These are phyloP conservation scores for Caenorhabditis inopinata DNA, from an alignment of 1,140 invertebrate species.

Conservation along the genomic window DNA sequence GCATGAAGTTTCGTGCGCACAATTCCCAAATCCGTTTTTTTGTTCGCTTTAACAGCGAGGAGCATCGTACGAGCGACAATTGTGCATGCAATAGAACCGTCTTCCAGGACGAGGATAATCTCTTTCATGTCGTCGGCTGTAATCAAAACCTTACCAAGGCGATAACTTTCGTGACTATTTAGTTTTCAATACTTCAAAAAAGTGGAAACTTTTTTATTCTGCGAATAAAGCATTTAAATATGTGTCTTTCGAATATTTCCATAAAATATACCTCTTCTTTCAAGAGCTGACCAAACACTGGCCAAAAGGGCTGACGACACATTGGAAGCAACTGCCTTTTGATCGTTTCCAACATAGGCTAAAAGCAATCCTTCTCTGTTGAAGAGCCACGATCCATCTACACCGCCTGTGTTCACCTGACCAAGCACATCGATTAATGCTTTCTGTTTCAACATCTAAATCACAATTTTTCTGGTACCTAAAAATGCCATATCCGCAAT, in stretches of 20 bases:
- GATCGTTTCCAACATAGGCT: conserved; percentile 21
- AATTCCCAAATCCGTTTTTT: conserved; percentile 20
- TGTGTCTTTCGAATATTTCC: too few relatives aligned
- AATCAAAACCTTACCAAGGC: not conserved
- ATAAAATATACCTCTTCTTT: conserved; percentile 44
- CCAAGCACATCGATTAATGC: conserved; percentile 45
- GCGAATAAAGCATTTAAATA: too few relatives aligned
- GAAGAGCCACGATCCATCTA: conserved; percentile 50
- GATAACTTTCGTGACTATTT: not conserved
- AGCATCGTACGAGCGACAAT: conserved; percentile 27
- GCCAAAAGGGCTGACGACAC: conserved; percentile 41
- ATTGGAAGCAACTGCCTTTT: not conserved
- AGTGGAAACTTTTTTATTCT: too few relatives aligned
- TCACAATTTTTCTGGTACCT: too few relatives aligned
- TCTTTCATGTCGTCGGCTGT: conserved; percentile 27
- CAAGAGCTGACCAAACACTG: conserved; percentile 52
- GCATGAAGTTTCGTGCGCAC: conserved; percentile 31
- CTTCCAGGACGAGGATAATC: conserved; percentile 24
- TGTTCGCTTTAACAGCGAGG: conserved; percentile 33
- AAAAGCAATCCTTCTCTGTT: conserved; percentile 48
- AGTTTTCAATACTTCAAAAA: not conserved
- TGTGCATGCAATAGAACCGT: conserved; percentile 29
- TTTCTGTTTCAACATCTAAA: conserved; percentile 49
- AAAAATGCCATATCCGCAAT: too few relatives aligned
- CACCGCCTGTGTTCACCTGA: conserved; percentile 43